phyloP scores from a whole-genome alignment of 2,888 invertebrate genomes.

The Agrochola macilenta region DNA sequence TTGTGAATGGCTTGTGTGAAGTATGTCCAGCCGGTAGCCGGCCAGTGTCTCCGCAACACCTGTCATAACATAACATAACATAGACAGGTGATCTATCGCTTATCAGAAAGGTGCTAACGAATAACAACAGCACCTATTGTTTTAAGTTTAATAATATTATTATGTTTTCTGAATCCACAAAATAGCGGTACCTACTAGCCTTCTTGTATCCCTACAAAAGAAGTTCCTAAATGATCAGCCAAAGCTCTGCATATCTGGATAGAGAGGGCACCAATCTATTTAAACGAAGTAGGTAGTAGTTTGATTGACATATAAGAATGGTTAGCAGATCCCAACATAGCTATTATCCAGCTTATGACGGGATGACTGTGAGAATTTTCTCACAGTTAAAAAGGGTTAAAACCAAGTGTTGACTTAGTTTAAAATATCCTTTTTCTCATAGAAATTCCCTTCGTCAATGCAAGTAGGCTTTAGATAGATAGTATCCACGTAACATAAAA shows the following conservation, averaged over 20 bases:
- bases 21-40: neutral
- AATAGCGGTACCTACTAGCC: neutral
- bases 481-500: neutral
- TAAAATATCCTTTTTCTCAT: neutral
- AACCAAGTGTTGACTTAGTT: neutral
- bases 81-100: constrained; percentile 9
- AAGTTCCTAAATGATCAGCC: neutral
- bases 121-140: neutral
- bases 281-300: too few species aligned
- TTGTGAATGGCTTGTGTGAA: constrained; percentile 1
- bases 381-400: neutral
- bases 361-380: neutral
- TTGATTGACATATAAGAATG: neutral
- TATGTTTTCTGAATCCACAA: neutral
- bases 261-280: neutral
- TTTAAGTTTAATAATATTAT: constrained; percentile 5
- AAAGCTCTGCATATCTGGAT: neutral
- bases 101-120: neutral
- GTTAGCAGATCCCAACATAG: neutral
- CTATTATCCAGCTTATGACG: neutral
- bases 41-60: constrained; percentile 11
- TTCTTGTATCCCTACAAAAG: neutral
- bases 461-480: too few species aligned
- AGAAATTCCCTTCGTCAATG: neutral
- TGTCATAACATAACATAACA: neutral